Evolutionary conservation across 2,113 vertebrate genomes (phyloP), one percentile per base, ranked within the genome.

Genomic region (Ondatra zibethicus): DNA sequence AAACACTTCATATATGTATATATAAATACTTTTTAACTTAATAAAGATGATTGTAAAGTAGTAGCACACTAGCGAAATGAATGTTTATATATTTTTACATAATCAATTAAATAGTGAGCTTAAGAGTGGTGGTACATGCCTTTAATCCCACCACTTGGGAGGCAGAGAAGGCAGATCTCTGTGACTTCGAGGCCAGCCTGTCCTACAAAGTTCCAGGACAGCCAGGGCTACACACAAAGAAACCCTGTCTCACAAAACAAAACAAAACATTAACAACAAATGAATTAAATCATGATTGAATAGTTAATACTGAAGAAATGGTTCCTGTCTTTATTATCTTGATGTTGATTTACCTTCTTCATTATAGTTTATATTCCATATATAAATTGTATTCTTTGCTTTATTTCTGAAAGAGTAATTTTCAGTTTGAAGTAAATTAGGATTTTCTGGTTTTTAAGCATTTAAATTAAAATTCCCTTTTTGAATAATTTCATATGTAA

Each of bases 251-350:
- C 3, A 3, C n/a, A n/a, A 72, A 72, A 72, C 7, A n/a, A 72
- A 72, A 39, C 33, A 70, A 7, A 65, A 65, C 7, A 65, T 7
- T 29, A 66, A 12, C 65, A 66, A 29, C 68, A n/a, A 19, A 36
- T 45, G n/a, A 85, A 65, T 45, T 65, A 85, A 85, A 65, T 10
- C 55, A 45, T 65, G 39, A 27, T 31, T 85, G 3, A 63, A 63
- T 42, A 61, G 25, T 9, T 61, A 25, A 58, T 84, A 39, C 12
- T n/a, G n/a, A 21, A 77, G 33, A 78, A 91, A 92, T 65, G 21
- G 47, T 61, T 82, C 17, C 87, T 81, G 25, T 72, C n/a, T 52
- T 92, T 47, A 88, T 84, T 92, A 66, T 87, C 45, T 97, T 77
- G 16, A 80, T 88, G 47, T 76, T 81, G 11, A 89, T 94, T 92